These are phyloP conservation scores for Centruroides sculpturatus DNA, from an alignment of 1,140 invertebrate genomes.

Conservation along the genomic window DNA sequence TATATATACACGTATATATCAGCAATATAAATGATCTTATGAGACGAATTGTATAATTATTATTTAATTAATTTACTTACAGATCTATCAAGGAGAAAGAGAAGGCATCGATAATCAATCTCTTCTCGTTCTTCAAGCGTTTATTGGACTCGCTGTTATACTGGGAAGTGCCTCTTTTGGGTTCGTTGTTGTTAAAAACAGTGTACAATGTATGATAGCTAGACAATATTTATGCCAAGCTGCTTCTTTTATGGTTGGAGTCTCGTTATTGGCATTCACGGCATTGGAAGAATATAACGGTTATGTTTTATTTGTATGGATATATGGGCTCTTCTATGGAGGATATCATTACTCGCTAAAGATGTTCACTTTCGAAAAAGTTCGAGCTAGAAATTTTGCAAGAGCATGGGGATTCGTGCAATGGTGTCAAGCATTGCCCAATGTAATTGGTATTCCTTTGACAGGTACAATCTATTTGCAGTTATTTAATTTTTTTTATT, in stretches of 20 bases:
- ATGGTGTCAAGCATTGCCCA: conserved; percentile 67
- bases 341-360: conserved; percentile 66
- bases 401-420: conserved; percentile 80
- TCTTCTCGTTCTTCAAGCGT: conserved; percentile 65
- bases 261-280: conserved; percentile 62
- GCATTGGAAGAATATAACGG: conserved; percentile 48
- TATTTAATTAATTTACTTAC: conserved; percentile 1
- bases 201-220: conserved; percentile 66
- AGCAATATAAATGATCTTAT: no score
- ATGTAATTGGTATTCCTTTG: conserved; percentile 69
- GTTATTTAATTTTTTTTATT: no score
- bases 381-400: conserved; percentile 68
- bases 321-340: conserved; percentile 34
- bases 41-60: not conserved
- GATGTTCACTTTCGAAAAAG: conserved; percentile 71
- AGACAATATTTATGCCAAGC: conserved; percentile 65
- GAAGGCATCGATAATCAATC: conserved; percentile 64
- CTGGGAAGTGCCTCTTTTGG: conserved; percentile 66
- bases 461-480: conserved; percentile 33
- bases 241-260: conserved; percentile 56
- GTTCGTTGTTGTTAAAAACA: conserved; percentile 62
- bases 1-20: no score
- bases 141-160: conserved; percentile 66
- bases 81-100: conserved; percentile 61
- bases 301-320: conserved; percentile 32